phyloP scores from a whole-genome alignment of 2,113 vertebrate genomes.

The Pseudopipra pipra region DNA sequence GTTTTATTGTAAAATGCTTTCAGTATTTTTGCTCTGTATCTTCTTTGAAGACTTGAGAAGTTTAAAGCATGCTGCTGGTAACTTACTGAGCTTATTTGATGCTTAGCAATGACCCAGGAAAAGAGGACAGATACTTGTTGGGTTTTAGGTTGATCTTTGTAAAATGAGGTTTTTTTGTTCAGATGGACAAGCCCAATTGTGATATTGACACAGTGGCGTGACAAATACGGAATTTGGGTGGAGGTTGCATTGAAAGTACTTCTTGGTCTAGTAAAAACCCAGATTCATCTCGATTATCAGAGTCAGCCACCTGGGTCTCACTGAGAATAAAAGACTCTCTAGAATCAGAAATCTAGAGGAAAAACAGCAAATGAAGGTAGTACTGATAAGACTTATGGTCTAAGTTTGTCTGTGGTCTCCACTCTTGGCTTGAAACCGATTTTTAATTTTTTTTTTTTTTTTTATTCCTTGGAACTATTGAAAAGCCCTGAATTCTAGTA shows the following conservation, averaged over 20 bases:
- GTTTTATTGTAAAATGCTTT: conserved; percentile 41
- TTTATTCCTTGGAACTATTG: neutral
- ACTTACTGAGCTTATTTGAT: conserved; percentile 2
- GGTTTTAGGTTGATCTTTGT: neutral
- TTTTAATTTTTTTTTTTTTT: neutral
- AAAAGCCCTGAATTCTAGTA: neutral
- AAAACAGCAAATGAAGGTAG: neutral
- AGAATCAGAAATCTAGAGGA: neutral
- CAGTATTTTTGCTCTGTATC: neutral
- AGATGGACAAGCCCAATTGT: neutral
- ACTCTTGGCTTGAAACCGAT: neutral
- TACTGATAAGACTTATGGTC: neutral
- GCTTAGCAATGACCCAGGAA: neutral
- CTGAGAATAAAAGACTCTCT: neutral
- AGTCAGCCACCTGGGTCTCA: neutral
- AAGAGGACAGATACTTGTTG: neutral
- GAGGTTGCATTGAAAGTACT: neutral
- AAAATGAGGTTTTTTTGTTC: neutral
- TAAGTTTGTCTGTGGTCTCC: neutral
- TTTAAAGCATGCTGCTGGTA: neutral
- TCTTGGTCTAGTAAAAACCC: neutral
- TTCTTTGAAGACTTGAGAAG: conserved; percentile 21
- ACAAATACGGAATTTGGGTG: neutral
- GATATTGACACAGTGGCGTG: neutral
- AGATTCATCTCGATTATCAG: neutral